A percentile compares a stretch with the other conserved stretches of the same genome.
Evolutionary conservation across 1,140 invertebrate genomes (phyloP).

Genomic region (Trypoxylus dichotomus): DNA sequence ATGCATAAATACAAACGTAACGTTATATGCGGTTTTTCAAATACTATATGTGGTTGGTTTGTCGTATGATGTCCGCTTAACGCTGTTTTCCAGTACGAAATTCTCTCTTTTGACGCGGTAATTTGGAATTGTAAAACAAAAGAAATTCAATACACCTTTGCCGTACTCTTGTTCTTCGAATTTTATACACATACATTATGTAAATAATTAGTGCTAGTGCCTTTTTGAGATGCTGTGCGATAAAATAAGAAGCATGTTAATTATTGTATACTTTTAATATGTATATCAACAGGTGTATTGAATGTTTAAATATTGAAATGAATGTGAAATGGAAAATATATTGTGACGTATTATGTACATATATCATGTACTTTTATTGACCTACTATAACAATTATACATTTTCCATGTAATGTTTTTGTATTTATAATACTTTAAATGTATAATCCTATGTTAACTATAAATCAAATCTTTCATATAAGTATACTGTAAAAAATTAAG

Average conservation of each 20-base stretch:
- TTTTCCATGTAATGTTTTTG: too few species aligned
- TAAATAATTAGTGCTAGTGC: constrained; percentile 12
- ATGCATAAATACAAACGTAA: not conserved
- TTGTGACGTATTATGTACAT: too few species aligned
- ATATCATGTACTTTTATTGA: not conserved
- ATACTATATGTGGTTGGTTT: not conserved
- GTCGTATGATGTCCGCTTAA: not conserved
- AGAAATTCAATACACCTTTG: constrained; percentile 10
- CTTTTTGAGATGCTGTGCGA: constrained; percentile 19
- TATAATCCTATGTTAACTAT: too few species aligned
- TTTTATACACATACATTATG: constrained; percentile 10
- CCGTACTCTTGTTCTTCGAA: constrained; percentile 1
- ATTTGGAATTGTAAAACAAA: not conserved
- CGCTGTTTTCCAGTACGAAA: not conserved
- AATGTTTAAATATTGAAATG: not conserved
- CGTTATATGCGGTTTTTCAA: not conserved
- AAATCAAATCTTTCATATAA: too few species aligned
- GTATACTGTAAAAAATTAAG: too few species aligned
- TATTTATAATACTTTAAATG: too few species aligned
- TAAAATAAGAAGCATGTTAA: constrained; percentile 21
- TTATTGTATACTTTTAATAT: not conserved
- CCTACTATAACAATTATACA: not conserved
- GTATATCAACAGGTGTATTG: constrained; percentile 14
- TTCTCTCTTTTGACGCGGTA: not conserved
- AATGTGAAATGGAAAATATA: too few species aligned